Conservation (phyloP, 2,113 vertebrate species). For the Oophaga pumilio region DNA sequence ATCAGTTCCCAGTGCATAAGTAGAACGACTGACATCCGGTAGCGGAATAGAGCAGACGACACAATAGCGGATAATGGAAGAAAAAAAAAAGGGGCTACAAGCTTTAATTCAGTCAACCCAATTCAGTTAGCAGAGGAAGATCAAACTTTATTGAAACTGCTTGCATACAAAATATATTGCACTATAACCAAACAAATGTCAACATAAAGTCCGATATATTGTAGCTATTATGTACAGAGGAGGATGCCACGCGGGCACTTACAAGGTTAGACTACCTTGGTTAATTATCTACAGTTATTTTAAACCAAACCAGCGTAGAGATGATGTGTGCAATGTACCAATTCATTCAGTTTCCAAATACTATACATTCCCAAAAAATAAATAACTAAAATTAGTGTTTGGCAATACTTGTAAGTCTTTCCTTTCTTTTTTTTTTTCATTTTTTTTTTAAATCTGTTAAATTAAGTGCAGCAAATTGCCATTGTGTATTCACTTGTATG, state of each 20-base stretch:
- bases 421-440: not conserved
- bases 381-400: constrained; percentile 88
- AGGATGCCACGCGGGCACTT: constrained; percentile 91
- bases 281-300: constrained; percentile 96
- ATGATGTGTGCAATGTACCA: constrained; percentile 88
- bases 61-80: not conserved
- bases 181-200: constrained; percentile 99
- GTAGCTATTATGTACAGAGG: constrained; percentile 96
- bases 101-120: constrained; percentile 50
- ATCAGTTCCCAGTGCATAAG: not conserved
- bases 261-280: constrained; percentile 95
- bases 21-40: not conserved
- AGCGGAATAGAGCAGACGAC: not conserved
- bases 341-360: constrained; percentile 72
- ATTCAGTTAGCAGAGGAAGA: constrained; percentile 89
- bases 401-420: constrained; percentile 78
- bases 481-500: constrained; percentile 79
- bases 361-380: constrained; percentile 92
- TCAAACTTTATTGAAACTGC: constrained; percentile 99
- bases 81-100: not conserved
- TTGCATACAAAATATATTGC: constrained; percentile 99
- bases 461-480: constrained; percentile 79
- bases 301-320: constrained; percentile 85
- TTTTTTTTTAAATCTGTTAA: constrained; percentile 72
- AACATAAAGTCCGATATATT: constrained; percentile 96